These are phyloP conservation scores for Murina feae DNA, from an alignment of 2,113 vertebrate species.

Conservation along the genomic window DNA sequence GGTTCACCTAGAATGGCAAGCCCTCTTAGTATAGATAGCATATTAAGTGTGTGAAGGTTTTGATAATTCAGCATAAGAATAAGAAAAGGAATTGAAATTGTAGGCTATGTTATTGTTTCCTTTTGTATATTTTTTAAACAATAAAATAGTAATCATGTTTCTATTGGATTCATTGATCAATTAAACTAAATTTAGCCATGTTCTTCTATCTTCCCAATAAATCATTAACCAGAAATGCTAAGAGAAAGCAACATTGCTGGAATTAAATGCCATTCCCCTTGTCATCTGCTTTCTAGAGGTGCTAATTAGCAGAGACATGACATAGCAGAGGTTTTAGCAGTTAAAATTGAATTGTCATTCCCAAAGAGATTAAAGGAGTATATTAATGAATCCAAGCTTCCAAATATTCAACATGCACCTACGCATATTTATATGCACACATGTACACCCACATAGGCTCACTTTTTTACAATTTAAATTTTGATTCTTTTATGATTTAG, in stretches of 20 bases:
- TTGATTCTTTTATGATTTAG: slow-evolving; percentile 22
- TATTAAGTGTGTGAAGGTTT: background rate
- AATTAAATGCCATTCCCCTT: slow-evolving; percentile 47
- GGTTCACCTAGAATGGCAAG: background rate
- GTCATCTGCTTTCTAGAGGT: slow-evolving; percentile 41
- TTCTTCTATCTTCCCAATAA: background rate
- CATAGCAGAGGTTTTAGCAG: background rate
- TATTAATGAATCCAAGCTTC: background rate
- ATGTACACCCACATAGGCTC: background rate
- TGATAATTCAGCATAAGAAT: background rate
- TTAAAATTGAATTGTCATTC: slow-evolving; percentile 29
- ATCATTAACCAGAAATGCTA: slow-evolving; percentile 1
- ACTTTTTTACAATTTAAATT: slow-evolving; percentile 11
- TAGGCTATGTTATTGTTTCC: background rate
- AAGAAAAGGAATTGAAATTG: background rate
- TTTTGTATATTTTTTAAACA: background rate
- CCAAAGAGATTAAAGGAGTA: background rate
- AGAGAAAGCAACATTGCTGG: background rate
- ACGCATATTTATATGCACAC: background rate
- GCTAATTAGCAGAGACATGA: slow-evolving; percentile 54
- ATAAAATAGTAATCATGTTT: slow-evolving; percentile 2
- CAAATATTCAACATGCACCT: background rate
- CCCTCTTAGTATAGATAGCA: background rate
- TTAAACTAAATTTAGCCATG: background rate
- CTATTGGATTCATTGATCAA: slow-evolving; percentile 28